Conservation (phyloP, 2,888 invertebrate species). For the Drosophila prolongata region DNA sequence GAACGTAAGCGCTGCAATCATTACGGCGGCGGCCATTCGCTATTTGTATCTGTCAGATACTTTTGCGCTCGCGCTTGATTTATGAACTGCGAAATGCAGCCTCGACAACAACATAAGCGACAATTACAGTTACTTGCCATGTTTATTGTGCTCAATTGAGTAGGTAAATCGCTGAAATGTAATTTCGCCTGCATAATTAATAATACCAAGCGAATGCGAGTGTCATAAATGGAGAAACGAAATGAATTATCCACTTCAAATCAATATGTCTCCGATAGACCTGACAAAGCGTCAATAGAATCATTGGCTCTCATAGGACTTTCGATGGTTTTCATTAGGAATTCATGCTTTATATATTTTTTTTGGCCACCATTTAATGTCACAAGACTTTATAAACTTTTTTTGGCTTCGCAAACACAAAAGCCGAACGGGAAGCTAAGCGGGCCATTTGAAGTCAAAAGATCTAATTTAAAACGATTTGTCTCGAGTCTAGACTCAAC, state of each 20-base stretch:
- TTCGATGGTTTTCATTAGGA: too few relatives aligned
- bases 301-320: too few relatives aligned
- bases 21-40: conserved; percentile 56
- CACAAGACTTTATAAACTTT: neutral
- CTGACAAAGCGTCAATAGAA: too few relatives aligned
- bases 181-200: conserved; percentile 55
- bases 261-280: too few relatives aligned
- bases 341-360: too few relatives aligned
- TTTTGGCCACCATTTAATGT: neutral
- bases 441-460: conserved; percentile 17
- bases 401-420: neutral
- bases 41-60: conserved; percentile 78
- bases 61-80: conserved; percentile 66
- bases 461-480: conserved; percentile 18
- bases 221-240: conserved; percentile 28
- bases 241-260: too few relatives aligned
- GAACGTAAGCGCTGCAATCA: conserved; percentile 69
- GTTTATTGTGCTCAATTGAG: conserved; percentile 61
- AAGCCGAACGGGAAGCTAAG: neutral
- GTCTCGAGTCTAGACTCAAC: conserved; percentile 29
- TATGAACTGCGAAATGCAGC: conserved; percentile 62
- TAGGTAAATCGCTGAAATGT: conserved; percentile 46
- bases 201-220: conserved; percentile 41
- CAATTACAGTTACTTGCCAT: conserved; percentile 45
- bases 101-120: conserved; percentile 25